Conservation (phyloP, 2,113 vertebrate species). For the Apodemus sylvaticus region DNA sequence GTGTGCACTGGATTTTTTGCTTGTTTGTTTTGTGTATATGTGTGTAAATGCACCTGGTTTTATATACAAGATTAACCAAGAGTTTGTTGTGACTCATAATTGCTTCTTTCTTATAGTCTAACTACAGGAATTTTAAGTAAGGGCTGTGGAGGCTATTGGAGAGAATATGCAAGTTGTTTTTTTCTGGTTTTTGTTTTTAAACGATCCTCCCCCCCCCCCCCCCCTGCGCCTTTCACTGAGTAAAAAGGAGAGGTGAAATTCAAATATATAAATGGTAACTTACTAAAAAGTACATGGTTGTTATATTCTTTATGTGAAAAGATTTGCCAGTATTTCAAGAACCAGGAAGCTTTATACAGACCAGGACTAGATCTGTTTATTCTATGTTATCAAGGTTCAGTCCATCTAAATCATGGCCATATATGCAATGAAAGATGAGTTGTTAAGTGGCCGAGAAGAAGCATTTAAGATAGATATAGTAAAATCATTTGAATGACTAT, state of each 20-base stretch:
- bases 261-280: not conserved
- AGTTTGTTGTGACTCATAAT: not conserved
- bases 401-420: not conserved
- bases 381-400: not conserved
- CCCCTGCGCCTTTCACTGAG: not conserved
- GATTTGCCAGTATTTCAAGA: not conserved
- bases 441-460: not conserved
- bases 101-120: not conserved
- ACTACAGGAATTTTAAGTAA: not conserved
- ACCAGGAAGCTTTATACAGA: not conserved
- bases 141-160: too few species aligned
- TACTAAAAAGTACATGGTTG: not conserved
- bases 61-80: not conserved
- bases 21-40: too few species aligned
- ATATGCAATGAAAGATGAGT: not conserved
- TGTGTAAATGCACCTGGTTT: not conserved
- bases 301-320: not conserved
- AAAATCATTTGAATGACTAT: not conserved
- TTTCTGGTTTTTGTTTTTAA: not conserved
- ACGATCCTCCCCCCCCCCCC: rapidly evolving
- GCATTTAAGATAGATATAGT: not conserved
- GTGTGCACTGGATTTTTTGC: too few species aligned
- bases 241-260: not conserved
- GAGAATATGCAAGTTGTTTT: not conserved
- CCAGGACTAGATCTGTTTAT: not conserved